phyloP scores from a whole-genome alignment of 2,113 vertebrate species.

The Leptosomus discolor region DNA sequence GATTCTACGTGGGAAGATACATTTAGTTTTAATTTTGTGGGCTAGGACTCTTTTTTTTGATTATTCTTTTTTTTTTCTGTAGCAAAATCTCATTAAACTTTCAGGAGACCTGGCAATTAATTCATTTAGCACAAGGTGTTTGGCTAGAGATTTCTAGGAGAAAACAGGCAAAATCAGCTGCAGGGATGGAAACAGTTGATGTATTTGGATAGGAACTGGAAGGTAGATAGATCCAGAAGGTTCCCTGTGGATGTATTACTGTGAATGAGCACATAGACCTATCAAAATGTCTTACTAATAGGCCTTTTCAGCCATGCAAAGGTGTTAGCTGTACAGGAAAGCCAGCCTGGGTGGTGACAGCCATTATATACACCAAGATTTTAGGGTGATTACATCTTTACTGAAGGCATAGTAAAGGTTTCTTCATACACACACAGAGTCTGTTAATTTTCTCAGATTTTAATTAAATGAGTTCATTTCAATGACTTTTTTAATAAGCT shows the following conservation, averaged over 20 bases:
- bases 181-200: not conserved
- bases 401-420: not conserved
- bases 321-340: not conserved
- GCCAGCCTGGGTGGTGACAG: not conserved
- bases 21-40: not conserved
- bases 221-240: not conserved
- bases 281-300: not conserved
- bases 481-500: not conserved
- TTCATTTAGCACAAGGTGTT: not conserved
- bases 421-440: not conserved
- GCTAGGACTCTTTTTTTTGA: not conserved
- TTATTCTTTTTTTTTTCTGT: not conserved
- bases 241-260: not conserved
- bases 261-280: not conserved
- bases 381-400: not conserved
- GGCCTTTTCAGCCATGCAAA: not conserved
- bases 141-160: not conserved
- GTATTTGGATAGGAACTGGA: not conserved
- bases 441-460: not conserved
- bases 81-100: not conserved
- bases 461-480: constrained; percentile 15
- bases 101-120: not conserved
- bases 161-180: not conserved
- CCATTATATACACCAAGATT: not conserved
- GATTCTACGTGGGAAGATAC: not conserved